Base-by-base conservation (phyloP, 2,113 vertebrate species). In the Falco punctatus region DNA sequence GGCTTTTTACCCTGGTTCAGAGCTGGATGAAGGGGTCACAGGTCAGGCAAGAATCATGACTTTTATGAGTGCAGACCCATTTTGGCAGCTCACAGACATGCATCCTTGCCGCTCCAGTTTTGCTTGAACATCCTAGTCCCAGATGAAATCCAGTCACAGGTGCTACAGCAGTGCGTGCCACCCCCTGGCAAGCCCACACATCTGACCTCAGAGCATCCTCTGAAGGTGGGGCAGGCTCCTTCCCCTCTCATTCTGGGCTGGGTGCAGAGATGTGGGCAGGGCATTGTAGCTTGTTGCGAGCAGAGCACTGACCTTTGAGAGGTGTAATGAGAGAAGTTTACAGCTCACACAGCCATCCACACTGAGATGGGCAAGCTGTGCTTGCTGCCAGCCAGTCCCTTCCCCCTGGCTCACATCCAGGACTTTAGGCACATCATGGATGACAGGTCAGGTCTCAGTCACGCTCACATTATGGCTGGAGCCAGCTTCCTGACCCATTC, bases 281-380 rank as follows among this genome's bases (percentile, higher is more conserved):
- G 46, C 1, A 0, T 2, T 78, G 64, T 11, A 70, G 38, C 55
- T 91, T 11, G 2, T n/a, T 67, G 52, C 0, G 1, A 91, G 79
- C 35, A 32, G 1, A 91, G 79, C 35, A 32, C 42, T 65, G 94
- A 82, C 89, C 86, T 94, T 89, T 87, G 73, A 78, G 35, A 94
- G 20, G 24, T 77, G 66, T 65, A 85, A 84, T 2, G n/a, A 91
- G 92, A 93, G 88, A 84, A 73, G 59, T 65, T 91, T 75, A 89
- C 69, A 89, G 86, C 48, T 92, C 78, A 44, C 16, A 21, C 57
- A 78, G 38, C 7, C 72, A 64, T 33, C 40, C 52, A 8, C 2
- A 28, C 6, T 44, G 48, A 78, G 82, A 78, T 0, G 8, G 81
- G 72, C 55, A 78, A 93, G 65, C n/a, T 70, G 33, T 19, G 21